Evolutionary conservation across 2,797 vertebrate species (phyloP), one percentile per base, ranked within the genome.

Genomic region (Fistularia tabacaria): DNA sequence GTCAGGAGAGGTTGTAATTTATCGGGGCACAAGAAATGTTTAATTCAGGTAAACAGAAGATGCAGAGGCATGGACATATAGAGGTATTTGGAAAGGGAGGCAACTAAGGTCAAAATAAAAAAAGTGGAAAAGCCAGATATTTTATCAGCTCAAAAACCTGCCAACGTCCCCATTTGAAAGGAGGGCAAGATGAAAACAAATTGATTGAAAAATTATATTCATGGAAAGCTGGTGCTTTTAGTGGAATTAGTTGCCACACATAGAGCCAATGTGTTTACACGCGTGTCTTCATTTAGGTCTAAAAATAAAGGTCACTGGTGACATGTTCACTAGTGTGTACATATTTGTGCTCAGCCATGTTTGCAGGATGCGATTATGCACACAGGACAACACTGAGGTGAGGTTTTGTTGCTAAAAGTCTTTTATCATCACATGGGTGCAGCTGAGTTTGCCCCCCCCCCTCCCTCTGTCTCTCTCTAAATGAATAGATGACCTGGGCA

Each of bases 241-340:
- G 64, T 49, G 50, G 67, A 79, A 67, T 78, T 57, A 51, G 49
- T 52, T 38, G 37, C 46, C 13, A 9, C 36, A 14, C 52, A 50
- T 43, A n/a, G 0, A 10, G 47, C 46, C 56, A 46, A 67, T 14
- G 47, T 53, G 59, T 47, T 77, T 49, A 52, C 64, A 69, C 44
- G 66, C 48, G 52, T 51, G 38, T 47, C n/a, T 74, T 49, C 53
- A 53, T 44, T 51, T 6, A 6, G 7, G 39, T 66, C 69, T 81
- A 77, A 68, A 83, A 80, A 82, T 84, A 77, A 65, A 68, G 66
- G 50, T 54, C 69, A 49, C 49, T 38, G 59, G 57, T 61, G 68
- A 66, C 59, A 66, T 59, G 58, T 59, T 72, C 62, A 83, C 80
- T 59, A 74, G 72, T 62, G 71, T 77, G 63, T 63, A 57, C 14